A percentile compares a stretch with the other conserved stretches of the same genome.
Evolutionary conservation across 1,140 invertebrate genomes (phyloP).

Genomic region (Lucilia cuprina): DNA sequence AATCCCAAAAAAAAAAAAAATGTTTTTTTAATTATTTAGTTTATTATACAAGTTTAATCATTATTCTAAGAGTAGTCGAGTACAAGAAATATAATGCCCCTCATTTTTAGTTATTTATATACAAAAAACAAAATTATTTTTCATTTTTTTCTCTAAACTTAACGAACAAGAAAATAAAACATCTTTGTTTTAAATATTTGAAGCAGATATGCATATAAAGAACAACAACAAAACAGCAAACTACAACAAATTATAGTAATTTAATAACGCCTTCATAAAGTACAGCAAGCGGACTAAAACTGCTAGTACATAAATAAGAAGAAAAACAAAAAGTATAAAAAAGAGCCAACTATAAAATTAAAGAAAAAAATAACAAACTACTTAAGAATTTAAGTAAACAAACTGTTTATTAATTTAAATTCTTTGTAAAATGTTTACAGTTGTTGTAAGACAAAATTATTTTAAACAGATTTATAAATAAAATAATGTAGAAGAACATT

Average conservation of each 20-base stretch:
- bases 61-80: too few relatives aligned
- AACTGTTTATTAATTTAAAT: neutral
- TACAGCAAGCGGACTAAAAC: neutral
- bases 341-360: too few relatives aligned
- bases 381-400: constrained; percentile 9
- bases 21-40: neutral
- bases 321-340: too few relatives aligned
- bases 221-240: neutral
- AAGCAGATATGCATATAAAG: neutral
- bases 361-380: neutral
- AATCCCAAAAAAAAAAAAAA: too few relatives aligned
- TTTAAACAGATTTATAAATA: too few relatives aligned
- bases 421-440: too few relatives aligned
- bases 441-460: too few relatives aligned
- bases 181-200: neutral
- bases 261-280: neutral
- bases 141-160: too few relatives aligned
- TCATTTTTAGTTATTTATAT: neutral
- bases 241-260: constrained; percentile 4
- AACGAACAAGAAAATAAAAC: neutral
- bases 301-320: too few relatives aligned
- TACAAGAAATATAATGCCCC: neutral
- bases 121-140: too few relatives aligned
- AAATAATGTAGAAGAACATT: too few relatives aligned
- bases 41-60: too few relatives aligned